Percentiles rank a stretch among this genome's conserved stretches.
Conservation (phyloP, 2,113 vertebrate genomes). For the Cyphomyrus plagiostoma region DNA sequence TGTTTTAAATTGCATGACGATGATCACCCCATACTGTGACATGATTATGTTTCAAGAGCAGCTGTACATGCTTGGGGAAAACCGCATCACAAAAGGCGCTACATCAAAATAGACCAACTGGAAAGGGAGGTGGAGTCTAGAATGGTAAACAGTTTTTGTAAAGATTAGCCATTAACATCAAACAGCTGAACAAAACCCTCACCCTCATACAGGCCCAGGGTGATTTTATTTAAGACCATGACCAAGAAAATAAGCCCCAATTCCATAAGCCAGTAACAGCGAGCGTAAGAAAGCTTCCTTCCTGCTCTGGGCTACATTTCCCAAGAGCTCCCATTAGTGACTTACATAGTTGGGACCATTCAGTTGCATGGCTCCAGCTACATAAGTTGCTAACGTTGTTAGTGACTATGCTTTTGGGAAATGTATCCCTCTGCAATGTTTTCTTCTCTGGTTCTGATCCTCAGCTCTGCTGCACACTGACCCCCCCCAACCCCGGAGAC, state of each 20-base stretch:
- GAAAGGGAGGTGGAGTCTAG: background rate
- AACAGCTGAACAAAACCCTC: background rate
- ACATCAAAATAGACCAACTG: background rate
- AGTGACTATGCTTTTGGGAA: background rate
- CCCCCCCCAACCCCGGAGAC: background rate
- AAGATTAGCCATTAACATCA: background rate
- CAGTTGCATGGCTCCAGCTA: background rate
- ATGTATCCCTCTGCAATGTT: background rate
- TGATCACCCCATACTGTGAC: background rate
- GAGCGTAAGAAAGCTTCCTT: background rate
- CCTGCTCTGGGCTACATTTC: background rate
- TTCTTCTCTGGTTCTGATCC: background rate
- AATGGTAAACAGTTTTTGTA: background rate
- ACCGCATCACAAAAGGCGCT: background rate
- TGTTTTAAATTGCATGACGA: background rate
- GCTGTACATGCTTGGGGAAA: background rate
- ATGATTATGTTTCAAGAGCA: background rate
- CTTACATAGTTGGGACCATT: background rate
- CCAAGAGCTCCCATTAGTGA: background rate
- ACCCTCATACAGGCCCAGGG: background rate
- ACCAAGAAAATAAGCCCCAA: background rate
- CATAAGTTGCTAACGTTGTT: background rate
- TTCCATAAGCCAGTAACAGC: background rate
- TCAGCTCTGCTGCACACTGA: background rate
- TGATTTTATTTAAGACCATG: constrained; percentile 25